Conservation (phyloP, 2,113 vertebrate genomes). For the Cyanoderma ruficeps region DNA sequence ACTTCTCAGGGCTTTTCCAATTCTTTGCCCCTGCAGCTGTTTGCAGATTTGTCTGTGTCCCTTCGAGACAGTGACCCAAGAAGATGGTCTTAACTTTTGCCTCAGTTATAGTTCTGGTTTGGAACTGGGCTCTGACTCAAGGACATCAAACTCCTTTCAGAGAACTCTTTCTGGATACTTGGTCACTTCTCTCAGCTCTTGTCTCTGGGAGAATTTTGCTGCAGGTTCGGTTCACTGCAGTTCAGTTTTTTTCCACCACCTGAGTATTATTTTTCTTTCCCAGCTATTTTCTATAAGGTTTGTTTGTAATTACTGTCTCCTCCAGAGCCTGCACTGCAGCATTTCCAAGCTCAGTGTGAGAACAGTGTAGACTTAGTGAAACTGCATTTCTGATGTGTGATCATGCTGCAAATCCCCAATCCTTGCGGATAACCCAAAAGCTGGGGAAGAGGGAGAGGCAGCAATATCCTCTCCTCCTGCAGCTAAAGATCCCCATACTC, state of each 20-base stretch:
- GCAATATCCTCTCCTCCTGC: not conserved
- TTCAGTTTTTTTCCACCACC: not conserved
- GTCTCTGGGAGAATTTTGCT: not conserved
- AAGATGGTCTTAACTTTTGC: not conserved
- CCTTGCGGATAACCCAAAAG: not conserved
- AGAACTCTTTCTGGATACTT: not conserved
- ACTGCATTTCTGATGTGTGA: not conserved
- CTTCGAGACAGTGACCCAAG: not conserved
- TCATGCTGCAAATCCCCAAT: not conserved
- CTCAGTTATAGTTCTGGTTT: not conserved
- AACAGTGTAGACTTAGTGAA: not conserved
- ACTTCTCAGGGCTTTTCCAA: not conserved
- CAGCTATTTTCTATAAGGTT: not conserved
- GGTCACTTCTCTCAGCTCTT: not conserved
- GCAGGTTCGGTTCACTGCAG: not conserved
- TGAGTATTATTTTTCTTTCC: not conserved
- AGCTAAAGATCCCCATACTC: not conserved
- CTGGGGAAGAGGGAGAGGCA: not conserved
- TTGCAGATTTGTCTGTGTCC: not conserved
- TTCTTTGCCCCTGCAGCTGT: not conserved
- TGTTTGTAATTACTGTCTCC: not conserved
- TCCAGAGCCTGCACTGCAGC: constrained; percentile 54
- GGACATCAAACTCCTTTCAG: not conserved
- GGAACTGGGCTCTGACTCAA: not conserved
- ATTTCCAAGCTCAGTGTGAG: not conserved